Conservation (phyloP, 2,797 vertebrate species). For the Typhlichthys subterraneus region DNA sequence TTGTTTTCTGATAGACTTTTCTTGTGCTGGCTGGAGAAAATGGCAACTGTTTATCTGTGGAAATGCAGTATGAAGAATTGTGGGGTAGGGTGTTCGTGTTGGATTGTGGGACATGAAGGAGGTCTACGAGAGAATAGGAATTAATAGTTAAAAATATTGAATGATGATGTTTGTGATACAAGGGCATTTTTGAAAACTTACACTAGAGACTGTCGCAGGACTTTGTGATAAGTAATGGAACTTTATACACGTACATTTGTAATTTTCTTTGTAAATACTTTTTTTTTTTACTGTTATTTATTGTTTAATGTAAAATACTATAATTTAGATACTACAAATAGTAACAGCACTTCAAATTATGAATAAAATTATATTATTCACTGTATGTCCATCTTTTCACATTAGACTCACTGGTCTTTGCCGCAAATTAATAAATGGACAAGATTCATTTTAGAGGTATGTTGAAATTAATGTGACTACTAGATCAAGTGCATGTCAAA, state of each 20-base stretch:
- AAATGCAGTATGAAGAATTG: constrained; percentile 43
- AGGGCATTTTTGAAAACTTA: constrained; percentile 69
- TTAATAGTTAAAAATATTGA: constrained; percentile 36
- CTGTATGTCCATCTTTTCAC: constrained; percentile 65
- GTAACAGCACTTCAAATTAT: constrained; percentile 33
- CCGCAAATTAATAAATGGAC: constrained; percentile 60
- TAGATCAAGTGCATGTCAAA: no score
- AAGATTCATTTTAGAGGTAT: constrained; percentile 1
- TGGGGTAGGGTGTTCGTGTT: constrained; percentile 2
- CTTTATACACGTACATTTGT: constrained; percentile 71
- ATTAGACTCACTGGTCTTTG: constrained; percentile 49
- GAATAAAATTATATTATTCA: constrained; percentile 42
- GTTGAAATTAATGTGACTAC: background rate
- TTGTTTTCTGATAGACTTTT: constrained; percentile 23
- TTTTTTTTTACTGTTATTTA: constrained; percentile 62
- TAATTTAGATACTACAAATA: constrained; percentile 46
- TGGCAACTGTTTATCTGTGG: constrained; percentile 30
- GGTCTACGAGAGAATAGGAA: constrained; percentile 24
- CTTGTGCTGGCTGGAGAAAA: constrained; percentile 32
- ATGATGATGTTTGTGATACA: constrained; percentile 58
- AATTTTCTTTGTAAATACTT: constrained; percentile 26
- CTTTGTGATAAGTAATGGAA: constrained; percentile 58
- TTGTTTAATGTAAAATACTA: constrained; percentile 53
- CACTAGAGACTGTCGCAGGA: constrained; percentile 64
- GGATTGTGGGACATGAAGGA: constrained; percentile 5